Evolutionary conservation across 1,140 invertebrate genomes (phyloP), one percentile per base, ranked within the genome.

Genomic region (Parasteatoda tepidariorum): DNA sequence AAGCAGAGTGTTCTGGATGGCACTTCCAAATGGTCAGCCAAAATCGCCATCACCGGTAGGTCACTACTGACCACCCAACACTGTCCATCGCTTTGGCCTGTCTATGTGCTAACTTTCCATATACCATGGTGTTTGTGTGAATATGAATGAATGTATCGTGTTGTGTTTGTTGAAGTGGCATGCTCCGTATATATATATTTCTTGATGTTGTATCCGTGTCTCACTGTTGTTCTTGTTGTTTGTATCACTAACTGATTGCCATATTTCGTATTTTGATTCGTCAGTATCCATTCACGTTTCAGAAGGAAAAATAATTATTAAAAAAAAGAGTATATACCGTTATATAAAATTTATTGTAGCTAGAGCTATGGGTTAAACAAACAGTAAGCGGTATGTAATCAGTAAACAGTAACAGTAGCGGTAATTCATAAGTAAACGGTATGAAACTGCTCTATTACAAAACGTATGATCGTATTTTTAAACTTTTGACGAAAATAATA

Each of bases 1-100:
- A 99, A 99, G 92, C 96, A 99, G 91, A 96, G 95, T 87, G 98
- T 99, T 87, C 92, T 99, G 89, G 98, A 99, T 91, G 98, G 98
- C 87, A 99, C 97, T 73, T 98, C 97, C 89, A 99, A 99, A 92
- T 99, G 98, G 98, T 99, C 97, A 88, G 98, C 98, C 87, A 99
- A 99, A 93, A 99, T 99, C 91, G 97, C 97, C 88, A 97, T 98
- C 89, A 98, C 96, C 96, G 96, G 97, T 98, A 85, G 84, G 86
- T 85, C 30, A 22, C 57, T 7, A 22, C 24, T 22, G 57, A 13
- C 18, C 15, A 22, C 28, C 31, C 7, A 30, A 7, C 28, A 30
- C 22, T 33, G 64, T 66, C 28, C 59, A 9, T 61, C 13, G 34
- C 48, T 11, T 57, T 79, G 22, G 73, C 64, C 76, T 79, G 76